These are phyloP conservation scores for Microplitis mediator DNA, from an alignment of 1,140 invertebrate genomes.

Conservation along the genomic window DNA sequence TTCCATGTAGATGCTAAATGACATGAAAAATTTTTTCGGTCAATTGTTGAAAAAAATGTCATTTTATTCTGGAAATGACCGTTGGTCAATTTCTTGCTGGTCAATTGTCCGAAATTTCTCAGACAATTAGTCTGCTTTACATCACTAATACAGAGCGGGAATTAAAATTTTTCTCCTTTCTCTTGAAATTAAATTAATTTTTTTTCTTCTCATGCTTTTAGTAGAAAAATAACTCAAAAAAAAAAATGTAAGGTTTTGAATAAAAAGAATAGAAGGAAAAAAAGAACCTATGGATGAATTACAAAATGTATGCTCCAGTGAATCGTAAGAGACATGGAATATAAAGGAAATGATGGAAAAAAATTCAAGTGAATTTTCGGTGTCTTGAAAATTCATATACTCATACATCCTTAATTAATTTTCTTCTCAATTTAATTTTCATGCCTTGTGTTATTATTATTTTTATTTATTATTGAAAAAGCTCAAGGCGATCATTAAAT, in stretches of 20 bases:
- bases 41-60: too few relatives aligned
- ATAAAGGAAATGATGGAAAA: neutral
- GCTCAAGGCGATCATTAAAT: conserved; percentile 40
- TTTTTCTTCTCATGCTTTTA: neutral
- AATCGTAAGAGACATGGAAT: conserved; percentile 8
- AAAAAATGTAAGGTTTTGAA: neutral
- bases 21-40: too few relatives aligned
- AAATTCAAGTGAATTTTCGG: conserved; percentile 2
- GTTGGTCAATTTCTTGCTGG: too few relatives aligned
- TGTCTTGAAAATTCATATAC: neutral
- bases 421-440: neutral
- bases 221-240: neutral
- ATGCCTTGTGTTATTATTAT: neutral
- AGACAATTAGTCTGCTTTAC: neutral
- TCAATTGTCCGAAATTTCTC: neutral
- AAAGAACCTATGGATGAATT: neutral
- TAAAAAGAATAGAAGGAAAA: neutral
- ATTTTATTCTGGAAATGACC: too few relatives aligned
- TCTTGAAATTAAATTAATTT: neutral
- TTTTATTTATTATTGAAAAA: neutral
- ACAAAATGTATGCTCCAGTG: conserved; percentile 1
- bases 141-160: conserved; percentile 1
- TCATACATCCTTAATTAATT: neutral
- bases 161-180: conserved; percentile 2
- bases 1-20: too few relatives aligned